phyloP scores from a whole-genome alignment of 2,888 invertebrate genomes.

The Mythimna impura region DNA sequence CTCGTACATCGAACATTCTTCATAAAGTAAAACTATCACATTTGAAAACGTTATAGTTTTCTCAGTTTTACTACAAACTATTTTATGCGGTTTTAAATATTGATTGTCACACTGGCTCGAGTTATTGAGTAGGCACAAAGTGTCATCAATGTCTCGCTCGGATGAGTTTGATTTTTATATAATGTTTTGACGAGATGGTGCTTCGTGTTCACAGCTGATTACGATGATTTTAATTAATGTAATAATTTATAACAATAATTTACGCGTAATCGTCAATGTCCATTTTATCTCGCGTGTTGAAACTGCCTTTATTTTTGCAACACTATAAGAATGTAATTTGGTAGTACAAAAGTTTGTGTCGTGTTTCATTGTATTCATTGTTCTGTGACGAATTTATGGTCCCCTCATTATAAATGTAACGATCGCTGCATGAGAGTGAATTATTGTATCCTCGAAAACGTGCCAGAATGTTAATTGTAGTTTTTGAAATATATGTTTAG shows the following conservation, averaged over 20 bases:
- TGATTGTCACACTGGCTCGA: conserved; percentile 40
- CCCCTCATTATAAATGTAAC: conserved; percentile 76
- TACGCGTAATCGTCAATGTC: conserved; percentile 63
- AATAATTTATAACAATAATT: conserved; percentile 70
- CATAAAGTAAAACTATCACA: conserved; percentile 64
- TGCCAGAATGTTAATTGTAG: conserved; percentile 89
- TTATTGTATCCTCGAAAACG: conserved; percentile 82
- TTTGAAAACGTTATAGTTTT: conserved; percentile 80
- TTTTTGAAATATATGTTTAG: conserved; percentile 81
- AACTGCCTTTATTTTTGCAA: conserved; percentile 78
- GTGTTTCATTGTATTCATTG: conserved; percentile 76
- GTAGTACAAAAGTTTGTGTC: conserved; percentile 85
- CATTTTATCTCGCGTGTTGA: conserved; percentile 68
- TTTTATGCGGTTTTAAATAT: conserved; percentile 53
- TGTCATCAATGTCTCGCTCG: conserved; percentile 61
- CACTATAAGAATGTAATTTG: conserved; percentile 73
- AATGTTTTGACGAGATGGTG: conserved; percentile 79
- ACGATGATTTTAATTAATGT: conserved; percentile 66
- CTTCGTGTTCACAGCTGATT: conserved; percentile 80
- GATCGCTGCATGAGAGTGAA: conserved; percentile 75
- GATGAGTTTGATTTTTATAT: conserved; percentile 64
- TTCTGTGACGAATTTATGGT: conserved; percentile 84
- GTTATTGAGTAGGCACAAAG: conserved; percentile 60
- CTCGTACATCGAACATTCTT: conserved; percentile 63
- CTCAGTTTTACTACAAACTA: conserved; percentile 67